Conservation (phyloP, 2,888 invertebrate genomes). For the Tipula vernalis region DNA sequence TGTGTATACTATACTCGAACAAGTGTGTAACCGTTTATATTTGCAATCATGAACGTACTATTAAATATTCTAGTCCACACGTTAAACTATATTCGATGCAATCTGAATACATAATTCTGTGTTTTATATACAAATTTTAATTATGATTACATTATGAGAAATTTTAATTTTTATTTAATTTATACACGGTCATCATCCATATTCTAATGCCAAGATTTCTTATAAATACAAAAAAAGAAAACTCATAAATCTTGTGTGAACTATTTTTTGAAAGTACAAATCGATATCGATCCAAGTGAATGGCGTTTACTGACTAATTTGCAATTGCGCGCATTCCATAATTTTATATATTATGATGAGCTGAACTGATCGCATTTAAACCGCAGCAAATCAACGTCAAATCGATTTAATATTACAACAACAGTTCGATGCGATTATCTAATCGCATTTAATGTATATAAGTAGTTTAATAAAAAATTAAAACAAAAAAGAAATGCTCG, state of each 20-base stretch:
- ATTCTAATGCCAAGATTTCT: neutral
- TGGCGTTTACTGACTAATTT: neutral
- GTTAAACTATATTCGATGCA: neutral
- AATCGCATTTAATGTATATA: neutral
- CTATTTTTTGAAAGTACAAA: neutral
- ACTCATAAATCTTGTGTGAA: neutral
- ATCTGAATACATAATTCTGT: neutral
- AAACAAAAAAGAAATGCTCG: neutral
- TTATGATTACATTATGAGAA: neutral
- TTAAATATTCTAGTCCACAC: neutral
- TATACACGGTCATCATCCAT: neutral
- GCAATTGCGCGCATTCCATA: neutral
- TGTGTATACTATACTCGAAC: too few relatives aligned
- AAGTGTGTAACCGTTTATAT: neutral
- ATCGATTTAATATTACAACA: neutral
- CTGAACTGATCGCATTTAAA: neutral
- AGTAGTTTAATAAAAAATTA: neutral
- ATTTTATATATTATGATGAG: neutral
- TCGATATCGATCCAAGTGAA: neutral
- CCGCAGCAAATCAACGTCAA: neutral
- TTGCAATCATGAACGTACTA: neutral
- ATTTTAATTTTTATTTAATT: neutral
- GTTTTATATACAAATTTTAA: neutral
- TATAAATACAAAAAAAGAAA: neutral
- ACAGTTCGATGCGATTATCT: neutral